Percentiles rank a stretch among this genome's conserved stretches.
Evolutionary conservation across 2,888 invertebrate genomes (phyloP).

Genomic region (Conops quadrifasciatus): DNA sequence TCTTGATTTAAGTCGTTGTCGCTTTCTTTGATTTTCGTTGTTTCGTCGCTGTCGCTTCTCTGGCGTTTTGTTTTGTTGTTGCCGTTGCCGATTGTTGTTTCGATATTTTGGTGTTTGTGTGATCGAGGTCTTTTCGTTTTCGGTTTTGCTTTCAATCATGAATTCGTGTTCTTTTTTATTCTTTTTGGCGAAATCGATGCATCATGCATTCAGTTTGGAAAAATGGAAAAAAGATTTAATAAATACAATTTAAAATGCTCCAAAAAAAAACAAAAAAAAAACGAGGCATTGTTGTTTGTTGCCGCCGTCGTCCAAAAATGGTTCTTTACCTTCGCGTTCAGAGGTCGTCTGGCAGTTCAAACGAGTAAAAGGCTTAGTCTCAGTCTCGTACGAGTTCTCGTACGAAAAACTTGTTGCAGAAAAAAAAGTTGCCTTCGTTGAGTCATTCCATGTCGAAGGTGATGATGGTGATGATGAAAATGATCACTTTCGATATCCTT

Average conservation of each 20-base stretch:
- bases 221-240: too few relatives aligned
- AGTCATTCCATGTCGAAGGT: neutral
- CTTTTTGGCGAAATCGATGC: neutral
- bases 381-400: too few relatives aligned
- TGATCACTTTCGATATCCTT: neutral
- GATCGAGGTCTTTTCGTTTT: too few relatives aligned
- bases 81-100: too few relatives aligned
- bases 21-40: too few relatives aligned
- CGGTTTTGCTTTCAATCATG: neutral
- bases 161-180: neutral
- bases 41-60: too few relatives aligned
- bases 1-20: too few relatives aligned
- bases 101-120: too few relatives aligned
- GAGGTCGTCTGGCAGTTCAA: conserved; percentile 13
- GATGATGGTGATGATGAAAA: conserved; percentile 32
- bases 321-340: conserved; percentile 47
- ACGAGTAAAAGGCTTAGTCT: neutral
- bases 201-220: neutral
- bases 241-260: too few relatives aligned
- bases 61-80: too few relatives aligned
- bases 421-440: conserved; percentile 16
- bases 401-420: neutral
- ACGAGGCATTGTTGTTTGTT: neutral
- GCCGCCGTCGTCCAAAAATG: neutral
- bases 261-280: too few relatives aligned